Conservation (phyloP, 2,113 vertebrate species). For the Cebidichthys violaceus region DNA sequence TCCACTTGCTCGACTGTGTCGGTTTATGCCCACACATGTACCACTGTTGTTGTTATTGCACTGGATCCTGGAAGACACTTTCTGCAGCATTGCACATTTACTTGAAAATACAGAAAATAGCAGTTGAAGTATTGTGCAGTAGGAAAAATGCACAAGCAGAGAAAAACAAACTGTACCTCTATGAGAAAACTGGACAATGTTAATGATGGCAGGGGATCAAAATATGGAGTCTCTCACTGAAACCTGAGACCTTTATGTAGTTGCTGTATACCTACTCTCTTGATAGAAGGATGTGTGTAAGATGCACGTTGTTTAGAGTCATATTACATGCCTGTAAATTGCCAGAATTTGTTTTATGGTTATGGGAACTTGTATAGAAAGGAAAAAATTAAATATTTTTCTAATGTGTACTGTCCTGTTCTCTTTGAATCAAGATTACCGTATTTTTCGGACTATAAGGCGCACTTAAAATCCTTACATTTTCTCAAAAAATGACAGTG, state of each 20-base stretch:
- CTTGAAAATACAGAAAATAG: conserved; percentile 46
- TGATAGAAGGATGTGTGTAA: conserved; percentile 2
- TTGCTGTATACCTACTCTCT: conserved; percentile 14
- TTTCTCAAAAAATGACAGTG: no score
- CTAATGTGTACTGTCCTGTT: not conserved
- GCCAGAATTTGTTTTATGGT: conserved; percentile 16
- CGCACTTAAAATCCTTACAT: no score
- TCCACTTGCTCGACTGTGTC: conserved; percentile 2
- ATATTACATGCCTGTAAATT: conserved; percentile 21
- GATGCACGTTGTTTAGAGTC: conserved; percentile 39
- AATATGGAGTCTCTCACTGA: not conserved
- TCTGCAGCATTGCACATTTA: conserved; percentile 41
- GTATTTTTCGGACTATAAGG: no score
- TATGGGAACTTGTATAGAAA: conserved; percentile 14
- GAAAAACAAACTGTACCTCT: not conserved
- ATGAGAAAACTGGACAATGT: not conserved
- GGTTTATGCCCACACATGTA: conserved; percentile 22
- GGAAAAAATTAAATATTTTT: conserved; percentile 56
- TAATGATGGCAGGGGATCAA: conserved; percentile 4
- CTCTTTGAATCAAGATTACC: not conserved
- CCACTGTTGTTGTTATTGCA: conserved; percentile 56
- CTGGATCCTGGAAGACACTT: conserved; percentile 47
- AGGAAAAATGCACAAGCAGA: conserved; percentile 1
- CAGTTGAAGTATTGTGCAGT: not conserved
- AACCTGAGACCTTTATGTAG: conserved; percentile 12